Percentiles rank a stretch among this genome's conserved stretches.
Conservation (phyloP, 2,797 vertebrate species). For the Philypnodon macrostomus region DNA sequence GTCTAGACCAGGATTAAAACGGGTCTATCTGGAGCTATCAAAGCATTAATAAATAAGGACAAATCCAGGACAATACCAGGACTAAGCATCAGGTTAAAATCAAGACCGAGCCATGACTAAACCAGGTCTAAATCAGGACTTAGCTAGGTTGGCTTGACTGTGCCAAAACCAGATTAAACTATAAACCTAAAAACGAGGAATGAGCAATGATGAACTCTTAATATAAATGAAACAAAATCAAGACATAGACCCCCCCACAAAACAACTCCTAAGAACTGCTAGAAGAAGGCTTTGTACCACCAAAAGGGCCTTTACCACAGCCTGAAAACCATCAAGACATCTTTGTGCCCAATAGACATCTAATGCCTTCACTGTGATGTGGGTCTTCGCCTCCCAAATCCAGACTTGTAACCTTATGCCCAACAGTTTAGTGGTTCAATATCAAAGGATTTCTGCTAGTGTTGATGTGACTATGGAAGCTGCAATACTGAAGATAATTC, state of each 20-base stretch:
- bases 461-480: neutral
- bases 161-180: too few species aligned
- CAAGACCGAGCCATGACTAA: neutral
- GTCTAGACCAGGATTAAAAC: neutral
- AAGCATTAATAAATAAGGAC: neutral
- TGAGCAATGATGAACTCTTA: too few species aligned
- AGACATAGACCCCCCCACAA: too few species aligned
- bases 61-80: neutral
- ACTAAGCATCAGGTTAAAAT: neutral
- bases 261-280: too few species aligned
- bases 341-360: too few species aligned
- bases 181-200: too few species aligned
- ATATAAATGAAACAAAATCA: too few species aligned
- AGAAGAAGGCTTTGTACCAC: too few species aligned
- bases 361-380: neutral
- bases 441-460: conserved; percentile 1
- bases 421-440: conserved; percentile 3
- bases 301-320: too few species aligned
- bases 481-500: conserved; percentile 2
- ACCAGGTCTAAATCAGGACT: neutral
- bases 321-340: neutral
- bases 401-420: conserved; percentile 2
- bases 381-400: conserved; percentile 4
- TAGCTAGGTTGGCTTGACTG: too few species aligned
- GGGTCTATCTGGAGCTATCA: too few species aligned